phyloP scores from a whole-genome alignment of 2,797 vertebrate genomes.

The Taeniopygia guttata region DNA sequence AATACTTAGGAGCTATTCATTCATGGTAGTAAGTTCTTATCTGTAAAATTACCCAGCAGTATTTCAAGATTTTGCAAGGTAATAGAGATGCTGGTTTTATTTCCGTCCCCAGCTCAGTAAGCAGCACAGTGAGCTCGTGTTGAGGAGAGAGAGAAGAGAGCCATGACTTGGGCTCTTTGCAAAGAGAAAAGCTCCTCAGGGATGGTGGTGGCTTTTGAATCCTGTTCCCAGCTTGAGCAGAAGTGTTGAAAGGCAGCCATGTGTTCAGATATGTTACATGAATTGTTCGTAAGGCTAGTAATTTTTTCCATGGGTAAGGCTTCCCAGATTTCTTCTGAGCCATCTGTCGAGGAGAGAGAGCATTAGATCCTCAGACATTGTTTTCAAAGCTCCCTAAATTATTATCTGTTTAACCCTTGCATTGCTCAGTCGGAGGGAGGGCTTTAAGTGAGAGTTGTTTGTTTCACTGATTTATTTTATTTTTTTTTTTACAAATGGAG shows the following conservation, averaged over 20 bases:
- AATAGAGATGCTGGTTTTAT: neutral
- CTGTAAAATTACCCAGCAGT: neutral
- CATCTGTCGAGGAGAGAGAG: slow-evolving; percentile 53
- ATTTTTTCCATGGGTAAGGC: slow-evolving; percentile 40
- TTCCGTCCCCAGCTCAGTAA: neutral
- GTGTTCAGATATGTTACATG: slow-evolving; percentile 55
- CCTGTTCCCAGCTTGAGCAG: neutral
- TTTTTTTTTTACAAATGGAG: neutral
- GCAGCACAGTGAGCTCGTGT: accelerated
- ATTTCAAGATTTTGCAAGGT: neutral
- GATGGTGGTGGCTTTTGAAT: slow-evolving; percentile 35
- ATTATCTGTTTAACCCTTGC: slow-evolving; percentile 46
- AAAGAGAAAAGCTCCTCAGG: neutral
- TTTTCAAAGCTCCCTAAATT: slow-evolving; percentile 42
- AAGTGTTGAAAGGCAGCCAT: slow-evolving; percentile 67
- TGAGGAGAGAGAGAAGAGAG: neutral
- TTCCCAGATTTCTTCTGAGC: slow-evolving; percentile 54
- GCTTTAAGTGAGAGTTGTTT: neutral
- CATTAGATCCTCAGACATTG: slow-evolving; percentile 42
- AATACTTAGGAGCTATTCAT: neutral
- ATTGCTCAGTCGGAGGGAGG: neutral
- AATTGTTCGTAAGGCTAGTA: slow-evolving; percentile 62
- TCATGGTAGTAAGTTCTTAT: neutral
- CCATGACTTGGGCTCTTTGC: neutral
- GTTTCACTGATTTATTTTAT: neutral